Conservation (phyloP, 1,140 invertebrate species). For the Bombyx mandarina region DNA sequence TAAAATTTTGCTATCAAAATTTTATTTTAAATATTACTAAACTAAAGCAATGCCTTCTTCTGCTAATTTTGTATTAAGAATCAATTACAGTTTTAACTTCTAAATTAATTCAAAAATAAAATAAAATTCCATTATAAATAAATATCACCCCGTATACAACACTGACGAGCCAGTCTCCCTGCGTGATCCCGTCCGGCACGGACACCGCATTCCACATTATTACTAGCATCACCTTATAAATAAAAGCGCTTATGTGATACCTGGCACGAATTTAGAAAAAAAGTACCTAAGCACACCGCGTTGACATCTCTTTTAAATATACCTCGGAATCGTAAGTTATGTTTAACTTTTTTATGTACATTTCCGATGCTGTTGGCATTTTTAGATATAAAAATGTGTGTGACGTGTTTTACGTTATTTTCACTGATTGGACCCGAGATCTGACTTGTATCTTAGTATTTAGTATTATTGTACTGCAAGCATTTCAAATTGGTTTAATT, state of each 20-base stretch:
- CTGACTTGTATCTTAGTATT: too few species aligned
- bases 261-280: conserved; percentile 44
- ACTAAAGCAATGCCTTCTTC: too few species aligned
- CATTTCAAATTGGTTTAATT: too few species aligned
- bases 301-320: conserved; percentile 36
- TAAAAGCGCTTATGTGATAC: conserved; percentile 59
- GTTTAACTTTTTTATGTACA: not conserved
- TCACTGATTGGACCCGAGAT: not conserved
- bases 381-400: not conserved
- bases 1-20: too few species aligned
- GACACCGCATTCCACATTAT: conserved; percentile 58
- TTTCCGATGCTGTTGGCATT: not conserved
- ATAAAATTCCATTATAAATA: too few species aligned
- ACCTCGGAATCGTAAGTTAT: not conserved
- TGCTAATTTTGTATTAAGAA: too few species aligned
- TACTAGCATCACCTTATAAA: conserved; percentile 57
- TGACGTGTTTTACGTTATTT: not conserved
- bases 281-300: conserved; percentile 33
- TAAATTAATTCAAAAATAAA: too few species aligned
- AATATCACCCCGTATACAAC: too few species aligned
- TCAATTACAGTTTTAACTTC: too few species aligned
- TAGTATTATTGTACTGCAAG: too few species aligned
- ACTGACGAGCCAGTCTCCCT: conserved; percentile 20
- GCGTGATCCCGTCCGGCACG: conserved; percentile 25
- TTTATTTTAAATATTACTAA: too few species aligned